Evolutionary conservation across 2,797 vertebrate species (phyloP).

Genomic region (Pangasius mekongensis): DNA sequence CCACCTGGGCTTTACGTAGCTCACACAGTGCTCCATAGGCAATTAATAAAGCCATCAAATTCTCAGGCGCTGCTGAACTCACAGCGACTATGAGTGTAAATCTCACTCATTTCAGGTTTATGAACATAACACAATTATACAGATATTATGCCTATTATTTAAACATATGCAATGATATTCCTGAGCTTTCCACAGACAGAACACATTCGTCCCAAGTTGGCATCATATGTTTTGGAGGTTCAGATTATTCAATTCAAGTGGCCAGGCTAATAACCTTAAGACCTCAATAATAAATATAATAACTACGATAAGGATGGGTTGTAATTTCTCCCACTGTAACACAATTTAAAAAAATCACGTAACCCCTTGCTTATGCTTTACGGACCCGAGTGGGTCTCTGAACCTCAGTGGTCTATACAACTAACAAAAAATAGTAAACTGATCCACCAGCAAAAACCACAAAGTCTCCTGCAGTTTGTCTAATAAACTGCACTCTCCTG

Average conservation of each 20-base stretch:
- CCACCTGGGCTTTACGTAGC: neutral
- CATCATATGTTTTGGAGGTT: neutral
- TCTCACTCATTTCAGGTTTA: neutral
- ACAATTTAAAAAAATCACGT: neutral
- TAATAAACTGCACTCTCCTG: neutral
- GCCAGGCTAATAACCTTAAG: neutral
- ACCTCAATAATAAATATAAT: neutral
- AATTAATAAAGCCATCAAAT: slow-evolving; percentile 1
- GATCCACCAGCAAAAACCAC: neutral
- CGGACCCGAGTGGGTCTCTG: neutral
- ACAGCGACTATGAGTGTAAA: neutral
- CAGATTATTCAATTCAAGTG: neutral
- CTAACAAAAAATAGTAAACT: neutral
- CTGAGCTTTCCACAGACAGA: neutral
- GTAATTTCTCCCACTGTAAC: neutral
- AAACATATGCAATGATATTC: neutral
- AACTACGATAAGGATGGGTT: neutral
- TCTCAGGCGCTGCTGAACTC: neutral
- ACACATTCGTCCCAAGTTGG: neutral
- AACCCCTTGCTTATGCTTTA: neutral
- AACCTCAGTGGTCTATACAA: neutral
- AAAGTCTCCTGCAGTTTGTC: neutral
- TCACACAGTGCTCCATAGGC: neutral
- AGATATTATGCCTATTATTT: neutral
- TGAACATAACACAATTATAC: neutral